Evolutionary conservation across 2,797 vertebrate species (phyloP), one percentile per base, ranked within the genome.

Genomic region (Hemibagrus guttatus): DNA sequence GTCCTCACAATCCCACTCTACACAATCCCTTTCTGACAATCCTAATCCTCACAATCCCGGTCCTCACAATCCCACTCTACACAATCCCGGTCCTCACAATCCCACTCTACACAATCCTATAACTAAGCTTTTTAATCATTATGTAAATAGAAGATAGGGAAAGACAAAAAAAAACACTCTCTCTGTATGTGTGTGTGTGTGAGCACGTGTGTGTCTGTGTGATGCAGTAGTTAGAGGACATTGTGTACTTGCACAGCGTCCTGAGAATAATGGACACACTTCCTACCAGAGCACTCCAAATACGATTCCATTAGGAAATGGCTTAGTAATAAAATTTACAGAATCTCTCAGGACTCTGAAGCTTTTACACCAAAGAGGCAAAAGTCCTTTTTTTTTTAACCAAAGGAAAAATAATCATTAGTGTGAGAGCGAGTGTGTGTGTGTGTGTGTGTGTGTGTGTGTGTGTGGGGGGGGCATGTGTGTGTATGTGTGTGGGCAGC

Each of bases 291-390:
- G n/a, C 21, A 13, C 66, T 84, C 28, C 52, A 16, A 58, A 71
- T 59, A 71, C n/a, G 28, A 71, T 71, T 56, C 28, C 52, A 71
- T 71, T 84, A 84, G 49, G 21, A 84, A 84, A 84, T 69, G 49
- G 66, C 31, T 39, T 31, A 26, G 64, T 56, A 84, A 84, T 84
- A 84, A 56, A 71, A 84, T 84, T 35, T 23, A 58, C 78, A 1
- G 56, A 42, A 80, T 80, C 78, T 61, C 56, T 26, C 66, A 58
- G 31, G 82, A 39, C 49, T 35, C 82, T 58, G 52, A 28, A 58
- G 54, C 64, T 26, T 80, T 80, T 42, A 61, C 4, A 61, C 21
- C 58, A 61, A 61, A 61, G 19, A 16, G 39, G 54, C n/a, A 59
- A 19, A 46, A 49, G 49, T 49, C 8, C 0, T 17, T 75, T 26